Base-by-base conservation (phyloP, 2,797 vertebrate species). In the Argentina silus region DNA sequence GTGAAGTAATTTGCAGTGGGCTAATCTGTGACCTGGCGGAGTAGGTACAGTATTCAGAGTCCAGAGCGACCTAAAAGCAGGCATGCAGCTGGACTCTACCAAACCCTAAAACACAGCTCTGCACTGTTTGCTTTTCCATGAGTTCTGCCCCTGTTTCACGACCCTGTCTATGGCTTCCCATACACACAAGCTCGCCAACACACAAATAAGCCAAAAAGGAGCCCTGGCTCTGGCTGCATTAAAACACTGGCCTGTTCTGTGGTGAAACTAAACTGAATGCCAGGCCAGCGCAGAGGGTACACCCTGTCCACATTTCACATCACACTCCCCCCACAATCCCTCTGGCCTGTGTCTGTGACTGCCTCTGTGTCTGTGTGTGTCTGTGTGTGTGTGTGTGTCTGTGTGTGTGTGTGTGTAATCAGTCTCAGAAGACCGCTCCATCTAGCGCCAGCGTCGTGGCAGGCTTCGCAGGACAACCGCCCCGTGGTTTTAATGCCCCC, bases 211-310 rank as follows among this genome's bases (percentile, higher is more conserved):
- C 67, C 85, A 79, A 87, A 83, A 79, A 15, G 36, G 42, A 44
- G 36, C n/a, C 43, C 43, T 43, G 23, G 2, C 42, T 17, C 61
- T 19, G 19, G 6, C 68, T 64, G 87, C 84, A 88, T 85, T 85
- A 88, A 86, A 88, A 85, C 85, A 84, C 83, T 79, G 84, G 75
- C 78, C 85, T 85, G 78, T 78, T 83, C 83, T 91, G 90, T 81
- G 90, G 90, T 66, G 42, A 85, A 36, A 36, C 27, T 36, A 1
- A 36, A 36, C 27, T 36, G 27, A 36, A 80, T 36, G 63, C 60
- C 87, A 77, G 83, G 65, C 78, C 82, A 59, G 15, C 51, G 83
- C 27, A 4, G 27, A 60, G 69, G 80, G 69, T 86, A 88, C 90
- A 83, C 89, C 84, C 89, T 83, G 88, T 70, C 62, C 83, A 75